Evolutionary conservation across 2,888 invertebrate species (phyloP), one percentile per base, ranked within the genome.

Genomic region (Perizoma flavofasciatum): DNA sequence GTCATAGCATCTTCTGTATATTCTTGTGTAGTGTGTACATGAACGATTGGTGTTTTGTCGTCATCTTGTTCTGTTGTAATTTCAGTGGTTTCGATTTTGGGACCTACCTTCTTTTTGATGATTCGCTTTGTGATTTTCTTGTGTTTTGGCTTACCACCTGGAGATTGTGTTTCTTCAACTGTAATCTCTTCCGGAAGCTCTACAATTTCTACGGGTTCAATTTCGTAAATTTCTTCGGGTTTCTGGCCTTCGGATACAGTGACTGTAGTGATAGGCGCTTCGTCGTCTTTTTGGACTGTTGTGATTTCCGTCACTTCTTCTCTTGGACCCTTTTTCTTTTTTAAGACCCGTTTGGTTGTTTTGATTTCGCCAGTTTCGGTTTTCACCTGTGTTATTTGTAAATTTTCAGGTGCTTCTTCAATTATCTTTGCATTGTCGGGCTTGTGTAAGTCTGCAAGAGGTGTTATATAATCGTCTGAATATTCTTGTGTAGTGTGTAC

Each of bases 41-140:
- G 60, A 6, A 53, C 35, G 5, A 65, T 45, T 5, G 65, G 65
- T 47, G 48, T 62, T 64, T 75, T 63, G 39, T 87, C 86, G 77
- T 88, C 75, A 75, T 89, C 73, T 81, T 88, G 66, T 69, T 82
- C 71, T 72, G 77, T 83, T 66, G 85, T 86, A 11, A 62, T 63
- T 46, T 69, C 49, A 6, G 69, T 72, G 0, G 68, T 68, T 59
- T 67, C 65, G 5, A 65, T 35, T 35, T 65, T 72, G 5, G 72
- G 81, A 45, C 80, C 83, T 61, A 77, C 77, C 48, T 74, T 76
- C 67, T 82, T 72, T 58, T 78, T 81, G 46, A 75, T 79, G 0
- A 76, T 44, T 4, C 39, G 53, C 9, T 53, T 53, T 6, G 39
- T 53, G 1, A 53, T 46, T 45, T 45, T 53, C 45, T 61, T 63